phyloP scores from a whole-genome alignment of 2,113 vertebrate genomes.

The Salvator merianae region DNA sequence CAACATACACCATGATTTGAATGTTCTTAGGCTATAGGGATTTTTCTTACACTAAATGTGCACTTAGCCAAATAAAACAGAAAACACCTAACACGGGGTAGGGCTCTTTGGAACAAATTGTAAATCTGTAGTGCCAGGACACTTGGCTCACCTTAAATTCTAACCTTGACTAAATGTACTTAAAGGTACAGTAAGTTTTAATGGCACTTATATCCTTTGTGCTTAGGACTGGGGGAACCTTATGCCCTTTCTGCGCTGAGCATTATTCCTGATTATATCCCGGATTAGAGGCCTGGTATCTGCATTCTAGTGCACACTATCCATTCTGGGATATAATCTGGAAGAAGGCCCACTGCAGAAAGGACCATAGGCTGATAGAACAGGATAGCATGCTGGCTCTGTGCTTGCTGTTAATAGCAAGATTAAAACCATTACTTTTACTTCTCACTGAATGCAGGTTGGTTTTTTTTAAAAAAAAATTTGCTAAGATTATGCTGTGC shows the following conservation, averaged over 20 bases:
- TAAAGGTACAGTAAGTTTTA: background rate
- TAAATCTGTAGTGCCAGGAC: rapidly evolving
- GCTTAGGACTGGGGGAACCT: background rate
- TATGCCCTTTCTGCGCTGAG: too few relatives aligned
- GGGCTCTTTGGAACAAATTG: background rate
- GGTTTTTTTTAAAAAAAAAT: background rate
- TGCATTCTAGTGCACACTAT: too few relatives aligned
- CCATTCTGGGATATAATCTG: too few relatives aligned
- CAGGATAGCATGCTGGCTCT: background rate
- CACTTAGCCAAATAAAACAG: background rate
- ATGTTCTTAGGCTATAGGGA: background rate
- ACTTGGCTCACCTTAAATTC: background rate
- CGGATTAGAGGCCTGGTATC: too few relatives aligned
- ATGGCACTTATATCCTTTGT: background rate
- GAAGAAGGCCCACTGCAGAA: background rate
- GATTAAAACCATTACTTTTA: background rate
- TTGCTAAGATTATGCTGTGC: background rate
- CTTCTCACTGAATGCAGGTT: background rate
- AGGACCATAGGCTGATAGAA: background rate
- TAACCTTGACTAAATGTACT: background rate
- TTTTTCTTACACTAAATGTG: background rate
- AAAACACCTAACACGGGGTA: background rate
- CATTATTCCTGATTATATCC: too few relatives aligned
- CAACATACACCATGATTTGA: background rate
- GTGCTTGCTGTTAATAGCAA: background rate